phyloP scores from a whole-genome alignment of 2,113 vertebrate genomes.

The Sminthopsis crassicaudata region DNA sequence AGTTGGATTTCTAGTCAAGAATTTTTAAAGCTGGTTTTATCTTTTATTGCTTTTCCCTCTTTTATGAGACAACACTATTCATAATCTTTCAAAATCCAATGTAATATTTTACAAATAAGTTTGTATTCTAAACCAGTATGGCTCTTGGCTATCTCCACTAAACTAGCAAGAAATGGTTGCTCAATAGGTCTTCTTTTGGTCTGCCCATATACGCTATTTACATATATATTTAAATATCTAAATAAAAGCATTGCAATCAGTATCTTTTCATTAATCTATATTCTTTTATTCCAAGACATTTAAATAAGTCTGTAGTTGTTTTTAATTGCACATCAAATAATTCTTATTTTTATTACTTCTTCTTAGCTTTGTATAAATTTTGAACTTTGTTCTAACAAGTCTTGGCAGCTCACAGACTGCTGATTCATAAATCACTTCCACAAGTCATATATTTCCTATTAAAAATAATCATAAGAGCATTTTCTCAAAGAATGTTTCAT shows the following conservation, averaged over 20 bases:
- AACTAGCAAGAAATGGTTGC: neutral
- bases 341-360: neutral
- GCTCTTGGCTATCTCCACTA: neutral
- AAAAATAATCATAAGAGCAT: neutral
- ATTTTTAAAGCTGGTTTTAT: neutral
- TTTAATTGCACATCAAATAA: neutral
- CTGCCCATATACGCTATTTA: neutral
- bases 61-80: neutral
- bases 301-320: neutral
- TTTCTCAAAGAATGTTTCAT: neutral
- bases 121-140: neutral
- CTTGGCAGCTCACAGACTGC: neutral
- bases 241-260: neutral
- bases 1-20: neutral
- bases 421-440: neutral
- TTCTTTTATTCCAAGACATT: neutral
- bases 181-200: neutral
- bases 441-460: neutral
- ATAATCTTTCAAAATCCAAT: neutral
- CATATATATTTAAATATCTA: neutral
- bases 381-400: neutral
- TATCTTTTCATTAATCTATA: neutral
- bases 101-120: neutral
- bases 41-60: neutral
- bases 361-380: neutral